These are phyloP conservation scores for Drosophila willistoni DNA, from an alignment of 1,140 invertebrate genomes.

Conservation along the genomic window DNA sequence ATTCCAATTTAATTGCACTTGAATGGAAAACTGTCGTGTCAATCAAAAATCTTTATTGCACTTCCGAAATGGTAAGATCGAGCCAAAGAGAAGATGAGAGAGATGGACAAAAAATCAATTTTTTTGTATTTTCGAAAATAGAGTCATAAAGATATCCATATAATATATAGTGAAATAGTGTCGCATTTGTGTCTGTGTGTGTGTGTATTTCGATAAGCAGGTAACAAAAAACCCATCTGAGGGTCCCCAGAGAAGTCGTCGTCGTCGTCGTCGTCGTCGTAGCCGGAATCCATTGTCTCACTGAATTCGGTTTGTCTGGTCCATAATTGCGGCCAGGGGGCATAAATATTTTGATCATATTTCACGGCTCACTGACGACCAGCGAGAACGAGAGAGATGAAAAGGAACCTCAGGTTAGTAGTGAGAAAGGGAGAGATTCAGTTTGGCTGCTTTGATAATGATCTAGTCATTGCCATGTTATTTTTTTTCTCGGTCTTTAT, in stretches of 20 bases:
- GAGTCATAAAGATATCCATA: constrained; percentile 65
- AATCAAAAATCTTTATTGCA: constrained; percentile 59
- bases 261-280: not conserved
- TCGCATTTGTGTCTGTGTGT: constrained; percentile 1
- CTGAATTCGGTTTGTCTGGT: constrained; percentile 27
- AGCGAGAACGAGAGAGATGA: not conserved
- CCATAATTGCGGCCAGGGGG: constrained; percentile 68
- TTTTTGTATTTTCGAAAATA: constrained; percentile 54
- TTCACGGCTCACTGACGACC: constrained; percentile 70
- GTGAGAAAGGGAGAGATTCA: not conserved
- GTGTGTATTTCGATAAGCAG: constrained; percentile 36
- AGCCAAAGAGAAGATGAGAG: constrained; percentile 1
- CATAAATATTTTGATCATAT: constrained; percentile 80
- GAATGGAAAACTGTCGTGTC: constrained; percentile 50
- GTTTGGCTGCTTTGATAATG: constrained; percentile 42
- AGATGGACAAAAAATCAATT: constrained; percentile 1
- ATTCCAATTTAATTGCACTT: constrained; percentile 55
- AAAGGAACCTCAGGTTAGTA: no score
- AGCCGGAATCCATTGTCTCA: constrained; percentile 47
- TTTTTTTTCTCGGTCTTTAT: constrained; percentile 31
- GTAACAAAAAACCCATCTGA: constrained; percentile 66
- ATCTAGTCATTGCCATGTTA: constrained; percentile 56
- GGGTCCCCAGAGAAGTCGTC: constrained; percentile 34
- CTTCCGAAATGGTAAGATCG: constrained; percentile 72
- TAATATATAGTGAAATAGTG: constrained; percentile 1